phyloP scores from a whole-genome alignment of 2,797 vertebrate species.

The Eptatretus atami region DNA sequence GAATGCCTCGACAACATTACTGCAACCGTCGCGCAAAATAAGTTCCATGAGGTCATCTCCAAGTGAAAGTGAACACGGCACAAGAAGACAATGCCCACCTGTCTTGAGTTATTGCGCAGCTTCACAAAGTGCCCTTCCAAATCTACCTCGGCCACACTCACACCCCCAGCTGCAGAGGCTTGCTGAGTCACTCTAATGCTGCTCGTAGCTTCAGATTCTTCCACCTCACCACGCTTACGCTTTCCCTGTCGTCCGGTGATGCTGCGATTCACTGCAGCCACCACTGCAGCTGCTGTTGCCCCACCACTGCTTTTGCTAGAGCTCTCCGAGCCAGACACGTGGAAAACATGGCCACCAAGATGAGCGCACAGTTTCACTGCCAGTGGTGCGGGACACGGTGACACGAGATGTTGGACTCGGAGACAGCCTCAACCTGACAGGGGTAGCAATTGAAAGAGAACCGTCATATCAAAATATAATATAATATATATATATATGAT shows the following conservation, averaged over 20 bases:
- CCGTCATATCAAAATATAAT: no score
- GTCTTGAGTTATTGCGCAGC: conserved; percentile 55
- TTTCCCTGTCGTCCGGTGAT: conserved; percentile 14
- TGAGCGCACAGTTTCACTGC: not conserved
- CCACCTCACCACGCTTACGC: conserved; percentile 22
- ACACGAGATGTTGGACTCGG: conserved; percentile 36
- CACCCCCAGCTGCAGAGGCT: conserved; percentile 46
- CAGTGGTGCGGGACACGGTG: conserved; percentile 33
- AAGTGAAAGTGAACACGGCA: no score
- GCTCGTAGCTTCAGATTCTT: conserved; percentile 17
- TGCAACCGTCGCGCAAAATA: no score
- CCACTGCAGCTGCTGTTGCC: not conserved
- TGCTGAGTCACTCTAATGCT: conserved; percentile 43
- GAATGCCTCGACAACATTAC: no score
- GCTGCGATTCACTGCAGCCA: conserved; percentile 37
- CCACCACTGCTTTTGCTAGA: conserved; percentile 11
- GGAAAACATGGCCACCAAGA: not conserved
- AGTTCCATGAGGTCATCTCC: no score
- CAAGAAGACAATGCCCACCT: conserved; percentile 19
- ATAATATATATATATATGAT: no score
- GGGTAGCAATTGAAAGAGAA: conserved; percentile 2
- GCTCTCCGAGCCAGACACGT: conserved; percentile 24
- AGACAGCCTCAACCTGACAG: conserved; percentile 47
- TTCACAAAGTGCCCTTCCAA: conserved; percentile 55
- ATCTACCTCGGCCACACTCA: conserved; percentile 61